Percentiles rank a stretch among this genome's conserved stretches.
These are phyloP conservation scores for Coelinius sp. DNA, from an alignment of 2,888 invertebrate species.

Conservation along the genomic window DNA sequence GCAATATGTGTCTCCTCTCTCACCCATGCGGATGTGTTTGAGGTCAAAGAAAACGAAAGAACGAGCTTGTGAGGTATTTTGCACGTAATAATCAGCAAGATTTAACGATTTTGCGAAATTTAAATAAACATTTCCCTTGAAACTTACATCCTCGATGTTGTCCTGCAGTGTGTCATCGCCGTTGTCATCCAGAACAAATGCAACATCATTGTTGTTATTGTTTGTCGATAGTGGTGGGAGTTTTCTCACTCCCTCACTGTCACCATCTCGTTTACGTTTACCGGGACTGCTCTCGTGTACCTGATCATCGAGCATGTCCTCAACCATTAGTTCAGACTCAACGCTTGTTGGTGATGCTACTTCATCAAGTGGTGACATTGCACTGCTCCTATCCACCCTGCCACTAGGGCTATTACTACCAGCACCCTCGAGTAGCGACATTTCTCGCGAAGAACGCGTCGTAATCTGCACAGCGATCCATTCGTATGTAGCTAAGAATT, in stretches of 20 bases:
- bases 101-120: not conserved
- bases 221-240: slow-evolving; percentile 60
- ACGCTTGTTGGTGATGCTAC: slow-evolving; percentile 64
- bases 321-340: slow-evolving; percentile 66
- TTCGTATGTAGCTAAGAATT: not conserved
- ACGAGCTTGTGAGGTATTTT: slow-evolving; percentile 54
- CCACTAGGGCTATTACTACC: slow-evolving; percentile 31
- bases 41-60: slow-evolving; percentile 53
- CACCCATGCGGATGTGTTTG: slow-evolving; percentile 26
- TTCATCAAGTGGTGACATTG: slow-evolving; percentile 67
- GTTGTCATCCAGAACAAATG: slow-evolving; percentile 64
- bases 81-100: not conserved
- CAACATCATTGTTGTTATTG: slow-evolving; percentile 68
- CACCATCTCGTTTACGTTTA: slow-evolving; percentile 63
- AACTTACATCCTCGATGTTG: slow-evolving; percentile 66
- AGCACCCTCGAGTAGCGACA: slow-evolving; percentile 62
- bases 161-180: slow-evolving; percentile 61
- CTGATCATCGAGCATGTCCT: slow-evolving; percentile 65
- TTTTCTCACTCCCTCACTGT: slow-evolving; percentile 62
- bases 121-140: not conserved
- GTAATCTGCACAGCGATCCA: not conserved
- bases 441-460: slow-evolving; percentile 41
- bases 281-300: slow-evolving; percentile 48
- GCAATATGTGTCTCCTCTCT: slow-evolving; percentile 43
- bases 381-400: slow-evolving; percentile 53